Conservation (phyloP, 2,888 invertebrate species). For the Drosophila histrio region DNA sequence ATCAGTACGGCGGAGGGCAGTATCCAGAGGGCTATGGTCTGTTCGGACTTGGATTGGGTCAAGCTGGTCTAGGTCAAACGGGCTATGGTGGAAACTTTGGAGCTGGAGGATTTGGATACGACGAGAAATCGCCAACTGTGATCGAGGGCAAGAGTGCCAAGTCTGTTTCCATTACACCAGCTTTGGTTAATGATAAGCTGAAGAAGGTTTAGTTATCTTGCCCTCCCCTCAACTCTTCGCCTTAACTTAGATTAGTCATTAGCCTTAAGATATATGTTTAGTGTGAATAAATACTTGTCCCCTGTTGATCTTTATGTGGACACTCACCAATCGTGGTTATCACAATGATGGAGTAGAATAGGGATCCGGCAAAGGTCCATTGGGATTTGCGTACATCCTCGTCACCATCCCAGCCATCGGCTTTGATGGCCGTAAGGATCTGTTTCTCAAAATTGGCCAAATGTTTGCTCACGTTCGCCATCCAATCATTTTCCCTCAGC, state of each 20-base stretch:
- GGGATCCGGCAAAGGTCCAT: conserved; percentile 94
- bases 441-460: conserved; percentile 88
- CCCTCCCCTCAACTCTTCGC: background rate
- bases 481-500: conserved; percentile 92
- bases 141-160: conserved; percentile 73
- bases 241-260: conserved; percentile 28
- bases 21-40: conserved; percentile 79
- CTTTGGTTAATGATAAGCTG: conserved; percentile 69
- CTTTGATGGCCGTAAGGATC: conserved; percentile 92
- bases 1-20: conserved; percentile 57
- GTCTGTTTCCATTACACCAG: conserved; percentile 31
- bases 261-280: conserved; percentile 40
- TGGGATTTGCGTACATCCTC: conserved; percentile 88
- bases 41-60: conserved; percentile 43
- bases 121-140: conserved; percentile 57
- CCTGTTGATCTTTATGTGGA: conserved; percentile 12
- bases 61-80: conserved; percentile 33
- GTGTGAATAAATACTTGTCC: conserved; percentile 31
- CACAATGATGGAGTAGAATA: conserved; percentile 97
- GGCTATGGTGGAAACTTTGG: conserved; percentile 47
- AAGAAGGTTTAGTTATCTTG: conserved; percentile 55
- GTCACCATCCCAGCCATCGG: conserved; percentile 95
- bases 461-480: conserved; percentile 88
- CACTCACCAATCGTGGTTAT: conserved; percentile 96
- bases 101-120: conserved; percentile 55